Conservation (phyloP, 2,888 invertebrate genomes). For the Bugula neritina region DNA sequence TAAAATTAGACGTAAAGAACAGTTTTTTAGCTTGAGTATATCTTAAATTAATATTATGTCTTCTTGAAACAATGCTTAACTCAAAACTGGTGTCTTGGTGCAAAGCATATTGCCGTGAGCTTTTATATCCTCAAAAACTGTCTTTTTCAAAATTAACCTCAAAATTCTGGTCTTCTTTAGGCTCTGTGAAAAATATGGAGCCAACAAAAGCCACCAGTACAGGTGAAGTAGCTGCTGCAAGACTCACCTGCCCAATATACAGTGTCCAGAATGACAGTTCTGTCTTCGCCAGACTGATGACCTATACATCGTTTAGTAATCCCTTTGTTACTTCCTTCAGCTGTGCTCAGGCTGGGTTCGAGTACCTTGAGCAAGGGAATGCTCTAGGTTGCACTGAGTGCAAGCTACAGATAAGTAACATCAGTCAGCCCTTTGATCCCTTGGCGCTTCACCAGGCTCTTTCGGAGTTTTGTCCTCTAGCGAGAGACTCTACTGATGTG, state of each 20-base stretch:
- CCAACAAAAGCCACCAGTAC: background rate
- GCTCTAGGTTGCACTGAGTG: background rate
- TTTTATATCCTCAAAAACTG: too few species aligned
- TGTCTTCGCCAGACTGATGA: background rate
- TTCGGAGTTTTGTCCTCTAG: background rate
- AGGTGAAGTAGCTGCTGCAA: background rate
- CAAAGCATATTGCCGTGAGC: too few species aligned
- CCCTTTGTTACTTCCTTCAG: background rate
- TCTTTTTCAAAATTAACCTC: too few species aligned
- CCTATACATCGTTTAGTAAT: background rate
- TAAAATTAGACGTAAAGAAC: too few species aligned
- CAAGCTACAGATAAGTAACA: background rate
- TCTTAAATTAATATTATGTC: too few species aligned
- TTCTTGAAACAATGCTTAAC: too few species aligned
- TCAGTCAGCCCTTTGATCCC: background rate
- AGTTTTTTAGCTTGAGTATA: too few species aligned
- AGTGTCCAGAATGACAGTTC: background rate
- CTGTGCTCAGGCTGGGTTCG: background rate
- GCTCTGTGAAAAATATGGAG: background rate
- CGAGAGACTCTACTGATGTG: background rate
- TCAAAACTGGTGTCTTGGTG: too few species aligned
- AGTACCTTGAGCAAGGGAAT: background rate
- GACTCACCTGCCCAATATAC: too few species aligned
- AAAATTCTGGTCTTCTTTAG: background rate
- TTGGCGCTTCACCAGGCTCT: background rate